Base-by-base conservation (phyloP, 2,797 vertebrate species). In the Molothrus aeneus region DNA sequence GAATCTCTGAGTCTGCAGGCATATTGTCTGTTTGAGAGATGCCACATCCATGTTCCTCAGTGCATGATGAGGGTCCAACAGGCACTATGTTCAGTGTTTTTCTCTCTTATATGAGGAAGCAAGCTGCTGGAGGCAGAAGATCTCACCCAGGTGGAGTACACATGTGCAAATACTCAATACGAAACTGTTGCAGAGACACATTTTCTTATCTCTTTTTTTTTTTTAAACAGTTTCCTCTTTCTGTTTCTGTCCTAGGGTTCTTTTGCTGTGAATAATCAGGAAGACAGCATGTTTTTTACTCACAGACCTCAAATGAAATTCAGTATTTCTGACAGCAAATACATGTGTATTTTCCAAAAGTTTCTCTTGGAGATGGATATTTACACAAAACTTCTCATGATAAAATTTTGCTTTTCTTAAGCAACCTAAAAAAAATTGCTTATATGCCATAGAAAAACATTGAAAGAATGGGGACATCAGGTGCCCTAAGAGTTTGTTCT, bases 11-110 rank as follows among this genome's bases (percentile, higher is more conserved):
- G 24, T 56, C n/a, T 86, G n/a, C 26, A 74, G 48, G 36, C 50
- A 56, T 2, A 13, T 7, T 0, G 0, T 13, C 25, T 63, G 5
- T 29, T 21, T 64, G 51, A 84, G 57, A 60, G 42, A 34, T 28
- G 45, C 42, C 64, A 34, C 2, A 7, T 65, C 24, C 43, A 21
- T 13, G 8, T 32, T 63, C 7, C 29, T 36, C 36, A 17, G 64
- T 20, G 38, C 28, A 11, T 3, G 8, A 26, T 3, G 4, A 82
- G 9, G 24, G 13, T 40, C 28, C 6, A 20, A 28, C 28, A 86
- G 36, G 48, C 50, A 84, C 17, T 25, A 4, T 40, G 56, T 51
- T 79, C 43, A 51, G 31, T 32, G 38, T 28, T 80, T 75, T 86
- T 53, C 57, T 61, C 47, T 82, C 40, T 60, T 60, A 28, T 6